Evolutionary conservation across 2,113 vertebrate species (phyloP).

Genomic region (Albula goreensis): DNA sequence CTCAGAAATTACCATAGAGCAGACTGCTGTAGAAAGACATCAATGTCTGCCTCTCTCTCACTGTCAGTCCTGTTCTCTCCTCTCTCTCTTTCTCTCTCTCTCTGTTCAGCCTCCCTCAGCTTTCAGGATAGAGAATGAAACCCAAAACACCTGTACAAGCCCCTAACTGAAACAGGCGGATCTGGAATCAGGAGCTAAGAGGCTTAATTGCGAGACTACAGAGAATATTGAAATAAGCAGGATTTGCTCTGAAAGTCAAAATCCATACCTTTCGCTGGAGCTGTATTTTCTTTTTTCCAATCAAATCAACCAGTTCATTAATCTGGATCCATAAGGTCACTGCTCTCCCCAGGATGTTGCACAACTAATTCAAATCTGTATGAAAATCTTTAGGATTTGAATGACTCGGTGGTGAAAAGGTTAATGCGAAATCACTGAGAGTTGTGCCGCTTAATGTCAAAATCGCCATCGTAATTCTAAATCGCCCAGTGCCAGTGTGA

Average conservation of each 20-base stretch:
- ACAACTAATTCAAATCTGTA: not conserved
- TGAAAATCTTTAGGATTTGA: not conserved
- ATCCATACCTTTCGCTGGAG: not conserved
- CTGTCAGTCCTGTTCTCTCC: not conserved
- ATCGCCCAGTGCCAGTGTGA: not conserved
- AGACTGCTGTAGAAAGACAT: not conserved
- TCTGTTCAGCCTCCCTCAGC: not conserved
- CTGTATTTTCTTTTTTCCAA: not conserved
- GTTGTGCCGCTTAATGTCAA: not conserved
- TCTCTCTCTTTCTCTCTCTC: conserved; percentile 2
- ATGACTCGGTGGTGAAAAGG: not conserved
- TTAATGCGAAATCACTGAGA: not conserved
- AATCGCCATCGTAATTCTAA: not conserved
- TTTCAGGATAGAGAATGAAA: not conserved
- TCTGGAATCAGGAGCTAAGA: not conserved
- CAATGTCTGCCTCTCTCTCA: not conserved
- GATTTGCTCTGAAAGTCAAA: not conserved
- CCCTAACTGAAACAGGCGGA: not conserved
- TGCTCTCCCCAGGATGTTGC: not conserved
- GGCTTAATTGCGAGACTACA: not conserved
- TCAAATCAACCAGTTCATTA: not conserved
- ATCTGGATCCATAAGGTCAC: not conserved
- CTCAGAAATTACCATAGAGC: no score
- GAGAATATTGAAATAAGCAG: not conserved
- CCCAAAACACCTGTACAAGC: not conserved